A percentile compares a stretch with the other conserved stretches of the same genome.
These are phyloP conservation scores for Erpobdella octoculata DNA, from an alignment of 2,888 invertebrate genomes.

Conservation along the genomic window DNA sequence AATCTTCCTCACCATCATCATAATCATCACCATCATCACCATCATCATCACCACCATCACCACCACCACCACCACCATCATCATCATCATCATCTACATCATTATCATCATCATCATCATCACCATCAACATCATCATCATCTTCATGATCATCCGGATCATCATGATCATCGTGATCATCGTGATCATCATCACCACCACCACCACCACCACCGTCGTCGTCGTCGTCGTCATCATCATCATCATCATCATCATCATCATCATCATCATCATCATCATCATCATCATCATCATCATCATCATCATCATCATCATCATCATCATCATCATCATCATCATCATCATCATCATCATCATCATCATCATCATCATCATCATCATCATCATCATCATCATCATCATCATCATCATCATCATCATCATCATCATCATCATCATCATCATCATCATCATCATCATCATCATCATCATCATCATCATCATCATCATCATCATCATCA, in stretches of 20 bases:
- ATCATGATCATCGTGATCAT: constrained; percentile 55
- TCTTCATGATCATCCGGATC: constrained; percentile 99
- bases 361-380: constrained; percentile 8
- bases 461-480: constrained; percentile 28
- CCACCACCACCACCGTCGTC: background rate
- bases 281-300: constrained; percentile 6
- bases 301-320: background rate
- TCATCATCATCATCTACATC: background rate
- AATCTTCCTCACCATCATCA: constrained; percentile 5
- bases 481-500: constrained; percentile 23
- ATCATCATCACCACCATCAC: background rate
- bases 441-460: constrained; percentile 24
- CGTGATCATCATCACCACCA: constrained; percentile 2
- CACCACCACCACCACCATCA: background rate
- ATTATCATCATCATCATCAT: background rate
- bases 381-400: constrained; percentile 15
- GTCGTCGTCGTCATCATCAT: background rate
- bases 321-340: constrained; percentile 2
- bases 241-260: constrained; percentile 17
- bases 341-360: background rate
- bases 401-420: constrained; percentile 22
- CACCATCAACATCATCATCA: constrained; percentile 86
- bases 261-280: constrained; percentile 11
- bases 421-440: constrained; percentile 24
- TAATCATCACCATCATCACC: constrained; percentile 20